Conservation (phyloP, 1,140 invertebrate genomes). For the Ceratina australensis region DNA sequence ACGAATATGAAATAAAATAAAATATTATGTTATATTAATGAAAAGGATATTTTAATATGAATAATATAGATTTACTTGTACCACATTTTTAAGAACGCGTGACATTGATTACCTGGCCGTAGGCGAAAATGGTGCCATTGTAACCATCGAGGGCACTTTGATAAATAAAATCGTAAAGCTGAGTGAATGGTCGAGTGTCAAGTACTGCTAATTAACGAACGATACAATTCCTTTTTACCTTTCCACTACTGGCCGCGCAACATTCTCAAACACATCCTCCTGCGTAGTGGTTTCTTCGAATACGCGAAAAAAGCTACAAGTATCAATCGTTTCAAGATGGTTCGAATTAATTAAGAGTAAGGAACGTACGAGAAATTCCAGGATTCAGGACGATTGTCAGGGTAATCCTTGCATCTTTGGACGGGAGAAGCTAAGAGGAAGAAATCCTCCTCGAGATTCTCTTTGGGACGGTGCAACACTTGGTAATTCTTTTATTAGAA, state of each 20-base stretch:
- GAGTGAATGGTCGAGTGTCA: background rate
- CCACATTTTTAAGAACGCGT: background rate
- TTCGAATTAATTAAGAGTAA: background rate
- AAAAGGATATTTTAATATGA: too few relatives aligned
- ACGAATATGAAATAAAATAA: too few relatives aligned
- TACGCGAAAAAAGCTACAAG: conserved; percentile 76
- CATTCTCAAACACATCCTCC: conserved; percentile 74
- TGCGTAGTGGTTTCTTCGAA: conserved; percentile 75
- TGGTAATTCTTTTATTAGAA: conserved; percentile 65
- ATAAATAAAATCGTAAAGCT: conserved; percentile 42
- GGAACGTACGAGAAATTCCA: conserved; percentile 67
- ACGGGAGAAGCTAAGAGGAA: conserved; percentile 51
- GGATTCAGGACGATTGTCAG: conserved; percentile 63
- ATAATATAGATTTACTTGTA: too few relatives aligned
- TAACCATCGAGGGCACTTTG: conserved; percentile 85
- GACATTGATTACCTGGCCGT: conserved; percentile 83
- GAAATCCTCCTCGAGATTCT: conserved; percentile 65
- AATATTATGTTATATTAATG: too few relatives aligned
- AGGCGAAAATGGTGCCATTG: conserved; percentile 93
- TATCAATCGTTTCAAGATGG: background rate
- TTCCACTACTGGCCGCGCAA: conserved; percentile 78
- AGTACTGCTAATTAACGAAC: conserved; percentile 7
- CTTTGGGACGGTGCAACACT: conserved; percentile 62
- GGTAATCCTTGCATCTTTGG: conserved; percentile 58
- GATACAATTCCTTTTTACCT: conserved; percentile 69